Evolutionary conservation across 2,888 invertebrate genomes (phyloP), one percentile per base, ranked within the genome.

Genomic region (Anagyrus pseudococci): DNA sequence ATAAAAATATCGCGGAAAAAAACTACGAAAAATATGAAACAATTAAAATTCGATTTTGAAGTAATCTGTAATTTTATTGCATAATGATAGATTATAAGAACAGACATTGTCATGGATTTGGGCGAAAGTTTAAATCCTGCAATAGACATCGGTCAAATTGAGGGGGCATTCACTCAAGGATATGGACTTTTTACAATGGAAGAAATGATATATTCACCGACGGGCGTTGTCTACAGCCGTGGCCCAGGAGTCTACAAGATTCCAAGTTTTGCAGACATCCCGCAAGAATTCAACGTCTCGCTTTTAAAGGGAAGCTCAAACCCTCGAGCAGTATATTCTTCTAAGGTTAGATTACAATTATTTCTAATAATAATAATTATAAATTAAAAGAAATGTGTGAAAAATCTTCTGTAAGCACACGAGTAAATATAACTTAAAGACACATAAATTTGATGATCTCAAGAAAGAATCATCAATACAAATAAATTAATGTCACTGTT

Each of bases 71-170:
- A 20, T 20, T 20, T 17, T 20, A 6, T 2, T n/a, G n/a, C 8
- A 13, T 37, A 37, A 37, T 63, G 33, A 49, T 70, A 87, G 87
- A 90, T 96, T 2, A 80, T 94, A 40, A 85, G 91, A 74, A 92
- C 93, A 1, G 96, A 98, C 74, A 96, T 98, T 70, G 96, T 98
- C 0, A 97, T 98, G 96, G 98, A 98, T 82, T 85, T 98, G 69
- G 97, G 97, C 0, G 90, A 93, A 71, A 96, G 96, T 81, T 82
- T 98, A 57, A 98, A 98, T 82, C 98, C 98, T 4, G 96, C 97
- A 1, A 94, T 98, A 67, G 98, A 98, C 74, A 92, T 98, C 71
- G 98, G 97, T 0, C 98, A 98, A 84, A 90, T 98, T n/a, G 98
- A 98, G 82, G 98, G 98, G 1, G 98, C 87, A 0, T 98, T 96